phyloP scores from a whole-genome alignment of 1,140 invertebrate genomes.

The Neomicropteryx cornuta region DNA sequence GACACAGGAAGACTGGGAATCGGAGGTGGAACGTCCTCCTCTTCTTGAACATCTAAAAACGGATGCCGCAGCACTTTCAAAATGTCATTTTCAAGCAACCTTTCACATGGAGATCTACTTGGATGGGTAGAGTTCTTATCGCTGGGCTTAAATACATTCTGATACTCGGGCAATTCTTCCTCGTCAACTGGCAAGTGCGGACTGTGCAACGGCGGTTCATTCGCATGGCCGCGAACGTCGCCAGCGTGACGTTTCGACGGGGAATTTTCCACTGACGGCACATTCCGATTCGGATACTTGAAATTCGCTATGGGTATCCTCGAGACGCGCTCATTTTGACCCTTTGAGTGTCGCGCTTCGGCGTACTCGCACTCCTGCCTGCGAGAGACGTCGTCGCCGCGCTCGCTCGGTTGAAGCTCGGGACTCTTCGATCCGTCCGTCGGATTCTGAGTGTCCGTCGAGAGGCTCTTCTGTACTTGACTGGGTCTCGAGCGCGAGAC shows the following conservation, averaged over 20 bases:
- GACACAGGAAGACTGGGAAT: conserved; percentile 50
- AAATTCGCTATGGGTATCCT: conserved; percentile 36
- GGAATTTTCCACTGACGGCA: conserved; percentile 26
- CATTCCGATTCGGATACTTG: conserved; percentile 35
- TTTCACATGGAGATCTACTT: too few relatives aligned
- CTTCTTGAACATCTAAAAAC: conserved; percentile 20
- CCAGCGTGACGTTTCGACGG: conserved; percentile 21
- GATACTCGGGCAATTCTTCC: conserved; percentile 30
- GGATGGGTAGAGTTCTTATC: too few relatives aligned
- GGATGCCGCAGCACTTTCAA: conserved; percentile 14
- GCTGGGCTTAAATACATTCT: conserved; percentile 24
- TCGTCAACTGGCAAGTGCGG: conserved; percentile 4
- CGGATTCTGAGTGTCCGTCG: conserved; percentile 19
- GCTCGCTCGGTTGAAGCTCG: conserved; percentile 1
- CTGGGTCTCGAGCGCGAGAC: conserved; percentile 24
- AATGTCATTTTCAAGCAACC: neutral
- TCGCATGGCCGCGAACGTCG: neutral
- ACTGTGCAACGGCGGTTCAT: too few relatives aligned
- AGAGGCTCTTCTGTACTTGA: conserved; percentile 30
- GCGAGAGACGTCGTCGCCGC: neutral
- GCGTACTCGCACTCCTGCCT: conserved; percentile 6
- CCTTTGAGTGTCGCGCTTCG: conserved; percentile 9
- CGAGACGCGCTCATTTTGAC: conserved; percentile 22
- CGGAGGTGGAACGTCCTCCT: conserved; percentile 38
- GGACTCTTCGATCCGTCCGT: neutral